Evolutionary conservation across 2,888 invertebrate genomes (phyloP).

Genomic region (Apoda limacodes): DNA sequence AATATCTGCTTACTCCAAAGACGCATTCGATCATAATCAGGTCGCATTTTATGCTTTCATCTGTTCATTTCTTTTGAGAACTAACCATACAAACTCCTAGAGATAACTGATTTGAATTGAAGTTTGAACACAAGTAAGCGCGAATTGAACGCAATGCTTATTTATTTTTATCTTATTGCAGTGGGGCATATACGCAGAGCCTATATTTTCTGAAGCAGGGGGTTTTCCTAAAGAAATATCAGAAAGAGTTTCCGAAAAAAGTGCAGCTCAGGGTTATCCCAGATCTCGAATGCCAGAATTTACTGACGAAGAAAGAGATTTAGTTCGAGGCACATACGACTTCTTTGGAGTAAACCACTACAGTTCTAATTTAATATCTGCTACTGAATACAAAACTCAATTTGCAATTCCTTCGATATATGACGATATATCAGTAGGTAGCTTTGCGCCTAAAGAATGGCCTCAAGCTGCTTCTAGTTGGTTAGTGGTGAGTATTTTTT

Average conservation of each 20-base stretch:
- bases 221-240: slow-evolving; percentile 65
- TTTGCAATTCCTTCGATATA: slow-evolving; percentile 27
- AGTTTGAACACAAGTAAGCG: too few species aligned
- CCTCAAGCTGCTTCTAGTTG: slow-evolving; percentile 30
- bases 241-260: slow-evolving; percentile 42
- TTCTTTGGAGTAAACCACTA: slow-evolving; percentile 76
- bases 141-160: too few species aligned
- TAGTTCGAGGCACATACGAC: slow-evolving; percentile 37
- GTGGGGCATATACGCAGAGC: slow-evolving; percentile 58
- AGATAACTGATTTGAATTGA: too few species aligned
- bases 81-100: too few species aligned
- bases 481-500: slow-evolving; percentile 31
- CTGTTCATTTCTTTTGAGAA: too few species aligned
- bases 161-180: slow-evolving; percentile 24
- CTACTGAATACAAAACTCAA: slow-evolving; percentile 22
- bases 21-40: too few species aligned
- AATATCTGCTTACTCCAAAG: too few species aligned
- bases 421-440: slow-evolving; percentile 29
- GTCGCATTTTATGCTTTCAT: too few species aligned
- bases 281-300: slow-evolving; percentile 32
- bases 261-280: slow-evolving; percentile 29
- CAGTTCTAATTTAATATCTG: slow-evolving; percentile 42
- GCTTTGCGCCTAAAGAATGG: slow-evolving; percentile 30
- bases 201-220: slow-evolving; percentile 62
- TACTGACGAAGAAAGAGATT: slow-evolving; percentile 28